Evolutionary conservation across 2,113 vertebrate species (phyloP), one percentile per base, ranked within the genome.

Genomic region (Potamarius usumacintae): DNA sequence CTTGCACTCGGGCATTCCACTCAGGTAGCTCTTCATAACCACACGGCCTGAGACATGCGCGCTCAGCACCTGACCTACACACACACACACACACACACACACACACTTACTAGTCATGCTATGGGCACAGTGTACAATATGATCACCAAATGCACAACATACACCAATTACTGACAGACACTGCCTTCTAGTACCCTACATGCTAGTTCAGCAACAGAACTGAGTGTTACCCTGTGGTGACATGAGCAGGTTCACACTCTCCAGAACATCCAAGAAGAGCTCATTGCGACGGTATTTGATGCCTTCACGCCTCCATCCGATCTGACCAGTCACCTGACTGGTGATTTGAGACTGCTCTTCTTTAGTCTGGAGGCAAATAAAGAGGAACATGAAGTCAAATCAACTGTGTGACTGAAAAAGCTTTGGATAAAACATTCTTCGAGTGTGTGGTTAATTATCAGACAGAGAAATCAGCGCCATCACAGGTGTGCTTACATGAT

Each of bases 291-390:
- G 98, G 89, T 99, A 99, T 86, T 99, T 99, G 95, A 99, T 99
- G 90, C 98, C 98, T 92, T 99, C 98, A 0, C 98, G 97, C 83
- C 98, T 95, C 98, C 98, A 99, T 90, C 98, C 98, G 27, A 99
- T 99, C 95, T 99, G 98, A n/a, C 98, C 98, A 0, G 98, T 99
- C 93, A 99, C 98, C 94, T 99, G 98, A 94, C 98, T 99, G 86
- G 98, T 99, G 95, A 99, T 99, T 95, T 99, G 98, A 88, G 98
- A 99, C 92, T 99, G 98, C 85, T 99, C 98, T 92, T 99, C 98
- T 94, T 99, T 99, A 88, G 98, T 99, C 98, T 99, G 92, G 12
- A 89, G 71, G 93, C 90, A 92, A 92, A 88, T n/a, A 83, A 90
- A 90, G 89, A 82, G 30, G 27, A 7, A n/a, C 6, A 30, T 79